Evolutionary conservation across 2,113 vertebrate species (phyloP).

Genomic region (Butorides virescens): DNA sequence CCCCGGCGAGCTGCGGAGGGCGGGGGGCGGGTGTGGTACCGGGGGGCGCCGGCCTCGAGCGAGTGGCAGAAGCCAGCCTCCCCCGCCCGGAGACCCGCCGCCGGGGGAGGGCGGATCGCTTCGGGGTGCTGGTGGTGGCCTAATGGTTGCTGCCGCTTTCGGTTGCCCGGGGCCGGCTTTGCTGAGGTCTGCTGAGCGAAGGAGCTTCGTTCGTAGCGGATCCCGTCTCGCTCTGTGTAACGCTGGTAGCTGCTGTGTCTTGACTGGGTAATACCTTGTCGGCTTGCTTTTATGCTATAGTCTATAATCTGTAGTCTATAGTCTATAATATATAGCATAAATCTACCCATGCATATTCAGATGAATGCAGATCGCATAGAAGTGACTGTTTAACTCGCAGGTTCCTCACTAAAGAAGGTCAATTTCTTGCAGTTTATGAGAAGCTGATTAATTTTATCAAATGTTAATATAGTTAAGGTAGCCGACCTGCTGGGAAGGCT

Average conservation of each 20-base stretch:
- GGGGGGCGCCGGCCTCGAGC: background rate
- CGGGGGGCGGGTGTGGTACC: no score
- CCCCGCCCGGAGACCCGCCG: background rate
- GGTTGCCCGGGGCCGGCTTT: background rate
- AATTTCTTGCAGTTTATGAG: accelerated
- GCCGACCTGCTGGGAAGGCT: background rate
- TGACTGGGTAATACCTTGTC: background rate
- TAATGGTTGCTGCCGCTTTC: background rate
- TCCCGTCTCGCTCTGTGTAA: accelerated
- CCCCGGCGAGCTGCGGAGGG: background rate
- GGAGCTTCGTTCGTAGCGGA: background rate
- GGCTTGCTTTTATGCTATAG: accelerated
- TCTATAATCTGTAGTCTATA: no score
- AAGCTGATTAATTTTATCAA: background rate
- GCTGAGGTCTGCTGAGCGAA: background rate
- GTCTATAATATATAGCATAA: no score
- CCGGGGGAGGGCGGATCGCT: background rate
- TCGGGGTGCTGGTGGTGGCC: background rate
- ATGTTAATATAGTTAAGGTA: accelerated
- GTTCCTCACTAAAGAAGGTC: no score
- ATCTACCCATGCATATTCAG: no score
- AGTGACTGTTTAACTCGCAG: background rate
- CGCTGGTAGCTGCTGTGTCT: background rate
- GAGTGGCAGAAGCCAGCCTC: background rate
- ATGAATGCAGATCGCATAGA: accelerated